Evolutionary conservation across 2,797 vertebrate genomes (phyloP).

Genomic region (Catostomus latipinnis): DNA sequence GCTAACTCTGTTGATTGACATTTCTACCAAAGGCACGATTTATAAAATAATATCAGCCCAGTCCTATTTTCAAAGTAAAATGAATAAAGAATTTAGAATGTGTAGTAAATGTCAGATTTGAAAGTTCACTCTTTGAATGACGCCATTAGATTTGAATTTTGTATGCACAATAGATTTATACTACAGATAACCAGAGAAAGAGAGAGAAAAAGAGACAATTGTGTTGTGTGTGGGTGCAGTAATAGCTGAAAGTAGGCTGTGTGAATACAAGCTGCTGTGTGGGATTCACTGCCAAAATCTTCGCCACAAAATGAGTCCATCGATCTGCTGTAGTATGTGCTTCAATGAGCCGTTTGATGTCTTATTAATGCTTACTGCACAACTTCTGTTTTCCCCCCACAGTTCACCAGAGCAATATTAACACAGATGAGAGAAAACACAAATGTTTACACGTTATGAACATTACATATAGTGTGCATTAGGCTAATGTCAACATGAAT

Average conservation of each 20-base stretch:
- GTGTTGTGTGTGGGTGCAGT: constrained; percentile 7
- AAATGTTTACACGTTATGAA: constrained; percentile 18
- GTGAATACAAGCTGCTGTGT: constrained; percentile 35
- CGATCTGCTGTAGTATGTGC: constrained; percentile 33
- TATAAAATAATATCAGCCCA: too few relatives aligned
- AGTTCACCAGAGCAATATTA: constrained; percentile 42
- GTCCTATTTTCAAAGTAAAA: constrained; percentile 5
- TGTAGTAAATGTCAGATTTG: constrained; percentile 26
- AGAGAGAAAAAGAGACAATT: constrained; percentile 29
- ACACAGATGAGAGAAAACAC: constrained; percentile 25
- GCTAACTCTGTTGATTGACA: too few relatives aligned
- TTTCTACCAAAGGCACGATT: too few relatives aligned
- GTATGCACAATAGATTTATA: constrained; percentile 42
- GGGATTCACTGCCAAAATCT: neutral
- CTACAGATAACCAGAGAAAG: constrained; percentile 14
- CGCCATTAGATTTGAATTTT: constrained; percentile 24
- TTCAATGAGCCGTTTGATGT: constrained; percentile 43
- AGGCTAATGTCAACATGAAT: constrained; percentile 33
- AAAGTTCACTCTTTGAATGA: constrained; percentile 21
- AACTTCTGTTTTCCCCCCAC: constrained; percentile 39
- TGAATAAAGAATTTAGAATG: constrained; percentile 23
- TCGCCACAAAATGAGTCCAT: constrained; percentile 23
- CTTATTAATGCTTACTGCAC: constrained; percentile 31
- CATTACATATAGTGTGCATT: constrained; percentile 18
- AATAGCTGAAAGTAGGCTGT: constrained; percentile 18